Base-by-base conservation (phyloP, 2,797 vertebrate species). In the Syngnathus rostellatus region DNA sequence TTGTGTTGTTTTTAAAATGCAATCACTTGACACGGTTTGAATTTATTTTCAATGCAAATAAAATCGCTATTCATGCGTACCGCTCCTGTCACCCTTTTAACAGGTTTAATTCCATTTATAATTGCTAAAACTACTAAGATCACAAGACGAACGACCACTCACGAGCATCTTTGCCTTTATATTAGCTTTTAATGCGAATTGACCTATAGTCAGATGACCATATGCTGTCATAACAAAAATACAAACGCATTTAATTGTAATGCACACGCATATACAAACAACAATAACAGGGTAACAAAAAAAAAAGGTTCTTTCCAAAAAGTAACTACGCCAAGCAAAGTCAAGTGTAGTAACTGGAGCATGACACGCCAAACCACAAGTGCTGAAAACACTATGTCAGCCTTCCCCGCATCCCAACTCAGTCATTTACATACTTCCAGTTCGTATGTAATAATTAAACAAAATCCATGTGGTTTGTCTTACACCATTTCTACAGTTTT, bases 321-420 rank as follows among this genome's bases (percentile, higher is more conserved):
- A 62, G 60, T 62, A 25, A 43, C 12, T 41, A 2, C 6, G 60
- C 38, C 37, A 17, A 17, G 5, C 37, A 38, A 61, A 62, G 12
- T 45, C n/a, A 62, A 62, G 21, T 61, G 10, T 7, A 61, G 38
- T 61, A 39, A 43, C 40, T 23, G 60, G 60, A 62, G n/a, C 40
- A 43, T 62, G 60, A 43, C 60, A 25, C 40, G 40, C 40, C 19
- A 23, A 45, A 62, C 40, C 60, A 46, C 60, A 25, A 37, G n/a
- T 45, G 21, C n/a, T 45, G 21, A 45, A 62, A 45, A 62, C 60
- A 25, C 60, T 62, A 25, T 21, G 60, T 31, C 12, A 62, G 21
- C 60, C 60, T 62, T 41, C 41, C 41, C 60, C 60, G 25, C 60
- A 62, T 64, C 71, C 60, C 40, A 16, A 62, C 60, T 62, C 60